These are phyloP conservation scores for Sander vitreus DNA, from an alignment of 2,113 vertebrate species.

Conservation along the genomic window DNA sequence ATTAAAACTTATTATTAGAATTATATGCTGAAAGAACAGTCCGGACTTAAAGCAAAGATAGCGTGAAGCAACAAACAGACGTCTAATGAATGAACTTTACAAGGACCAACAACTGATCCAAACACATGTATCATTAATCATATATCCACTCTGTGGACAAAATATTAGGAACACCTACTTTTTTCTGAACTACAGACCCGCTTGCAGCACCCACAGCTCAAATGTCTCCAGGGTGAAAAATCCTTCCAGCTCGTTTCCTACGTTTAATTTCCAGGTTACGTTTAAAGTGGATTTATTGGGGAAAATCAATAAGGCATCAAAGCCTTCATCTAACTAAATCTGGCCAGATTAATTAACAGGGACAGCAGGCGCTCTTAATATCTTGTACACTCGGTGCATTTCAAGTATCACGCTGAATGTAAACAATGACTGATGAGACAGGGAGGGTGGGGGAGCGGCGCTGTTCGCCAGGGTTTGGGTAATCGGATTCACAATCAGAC, in stretches of 20 bases:
- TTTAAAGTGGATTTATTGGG: conserved; percentile 45
- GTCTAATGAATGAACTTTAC: conserved; percentile 38
- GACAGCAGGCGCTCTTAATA: conserved; percentile 62
- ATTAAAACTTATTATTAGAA: conserved; percentile 35
- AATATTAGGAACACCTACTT: conserved; percentile 62
- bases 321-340: conserved; percentile 48
- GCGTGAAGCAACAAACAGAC: conserved; percentile 31
- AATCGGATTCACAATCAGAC: conserved; percentile 64
- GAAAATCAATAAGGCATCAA: conserved; percentile 55
- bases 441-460: not conserved
- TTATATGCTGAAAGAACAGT: conserved; percentile 26
- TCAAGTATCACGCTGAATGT: conserved; percentile 78
- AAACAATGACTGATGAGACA: conserved; percentile 79
- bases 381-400: conserved; percentile 64
- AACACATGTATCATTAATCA: conserved; percentile 40
- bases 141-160: conserved; percentile 47
- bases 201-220: not conserved
- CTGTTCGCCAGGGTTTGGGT: conserved; percentile 36
- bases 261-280: conserved; percentile 28
- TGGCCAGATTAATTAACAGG: conserved; percentile 33
- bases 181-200: not conserved
- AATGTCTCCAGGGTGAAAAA: conserved; percentile 12
- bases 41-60: conserved; percentile 34
- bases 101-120: conserved; percentile 45
- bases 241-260: conserved; percentile 9